Conservation (phyloP, 2,888 invertebrate species). For the Galerucella nymphaeae region DNA sequence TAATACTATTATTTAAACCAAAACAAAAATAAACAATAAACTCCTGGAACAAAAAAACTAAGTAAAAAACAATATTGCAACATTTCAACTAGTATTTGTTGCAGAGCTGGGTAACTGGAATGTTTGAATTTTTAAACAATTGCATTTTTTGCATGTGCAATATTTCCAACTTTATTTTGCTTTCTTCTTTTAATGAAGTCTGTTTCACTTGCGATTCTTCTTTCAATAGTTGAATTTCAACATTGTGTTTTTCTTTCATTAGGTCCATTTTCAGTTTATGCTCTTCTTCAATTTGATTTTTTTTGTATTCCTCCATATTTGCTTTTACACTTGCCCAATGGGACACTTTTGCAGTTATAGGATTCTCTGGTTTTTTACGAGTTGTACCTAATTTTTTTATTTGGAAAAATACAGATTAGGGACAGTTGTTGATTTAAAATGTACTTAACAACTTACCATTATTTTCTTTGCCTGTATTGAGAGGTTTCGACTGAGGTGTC, state of each 20-base stretch:
- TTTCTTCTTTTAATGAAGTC: constrained; percentile 3
- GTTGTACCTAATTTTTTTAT: not conserved
- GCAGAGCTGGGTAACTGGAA: not conserved
- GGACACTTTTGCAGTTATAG: not conserved
- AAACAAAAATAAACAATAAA: no score
- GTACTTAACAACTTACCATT: constrained; percentile 4
- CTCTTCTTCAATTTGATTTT: not conserved
- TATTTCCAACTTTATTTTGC: not conserved
- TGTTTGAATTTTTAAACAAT: constrained; percentile 8
- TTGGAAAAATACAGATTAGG: not conserved
- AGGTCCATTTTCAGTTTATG: constrained; percentile 6
- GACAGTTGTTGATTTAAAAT: not conserved
- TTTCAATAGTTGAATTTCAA: constrained; percentile 3
- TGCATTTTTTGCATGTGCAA: constrained; percentile 8
- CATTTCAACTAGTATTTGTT: not conserved
- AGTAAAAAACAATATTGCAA: no score
- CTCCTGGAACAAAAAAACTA: no score
- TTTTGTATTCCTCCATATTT: not conserved
- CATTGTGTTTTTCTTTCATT: constrained; percentile 12
- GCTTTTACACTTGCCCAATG: constrained; percentile 6
- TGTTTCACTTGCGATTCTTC: constrained; percentile 7
- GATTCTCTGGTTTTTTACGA: constrained; percentile 10
- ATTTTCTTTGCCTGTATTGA: constrained; percentile 13
- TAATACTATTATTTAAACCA: no score
- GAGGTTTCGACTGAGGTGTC: constrained; percentile 1